A percentile compares a stretch with the other conserved stretches of the same genome.
These are phyloP conservation scores for Ictalurus furcatus DNA, from an alignment of 2,113 vertebrate genomes.

Conservation along the genomic window DNA sequence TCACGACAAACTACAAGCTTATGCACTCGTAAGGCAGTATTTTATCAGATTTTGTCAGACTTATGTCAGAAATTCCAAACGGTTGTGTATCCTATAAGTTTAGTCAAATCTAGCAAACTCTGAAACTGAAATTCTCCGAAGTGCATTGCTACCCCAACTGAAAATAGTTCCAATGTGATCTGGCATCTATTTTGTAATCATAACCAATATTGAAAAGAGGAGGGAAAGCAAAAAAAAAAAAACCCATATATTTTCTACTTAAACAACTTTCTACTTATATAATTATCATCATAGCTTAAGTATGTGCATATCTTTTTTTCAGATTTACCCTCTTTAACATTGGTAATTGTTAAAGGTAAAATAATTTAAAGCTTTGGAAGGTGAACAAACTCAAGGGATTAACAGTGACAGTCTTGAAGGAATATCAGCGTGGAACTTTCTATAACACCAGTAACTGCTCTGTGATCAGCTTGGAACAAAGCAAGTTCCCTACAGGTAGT, in stretches of 20 bases:
- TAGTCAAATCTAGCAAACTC: background rate
- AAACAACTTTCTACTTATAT: background rate
- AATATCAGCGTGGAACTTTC: background rate
- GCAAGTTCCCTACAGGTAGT: background rate
- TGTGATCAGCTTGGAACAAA: background rate
- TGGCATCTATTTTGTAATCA: background rate
- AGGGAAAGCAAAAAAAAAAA: background rate
- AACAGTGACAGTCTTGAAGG: background rate
- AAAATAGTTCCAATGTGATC: background rate
- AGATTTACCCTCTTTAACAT: background rate
- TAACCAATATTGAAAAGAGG: background rate
- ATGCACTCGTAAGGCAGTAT: background rate
- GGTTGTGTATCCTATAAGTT: slow-evolving; percentile 14
- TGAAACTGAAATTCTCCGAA: background rate
- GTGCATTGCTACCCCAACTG: background rate
- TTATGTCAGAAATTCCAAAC: slow-evolving; percentile 24
- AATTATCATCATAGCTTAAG: background rate
- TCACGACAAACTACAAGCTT: background rate
- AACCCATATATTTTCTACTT: background rate
- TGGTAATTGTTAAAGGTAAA: background rate
- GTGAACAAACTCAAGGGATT: background rate
- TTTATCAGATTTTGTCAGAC: background rate
- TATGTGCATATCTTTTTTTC: background rate
- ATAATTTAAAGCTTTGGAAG: background rate
- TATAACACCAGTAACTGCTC: background rate